Conservation (phyloP, 2,113 vertebrate genomes). For the Condylura cristata region DNA sequence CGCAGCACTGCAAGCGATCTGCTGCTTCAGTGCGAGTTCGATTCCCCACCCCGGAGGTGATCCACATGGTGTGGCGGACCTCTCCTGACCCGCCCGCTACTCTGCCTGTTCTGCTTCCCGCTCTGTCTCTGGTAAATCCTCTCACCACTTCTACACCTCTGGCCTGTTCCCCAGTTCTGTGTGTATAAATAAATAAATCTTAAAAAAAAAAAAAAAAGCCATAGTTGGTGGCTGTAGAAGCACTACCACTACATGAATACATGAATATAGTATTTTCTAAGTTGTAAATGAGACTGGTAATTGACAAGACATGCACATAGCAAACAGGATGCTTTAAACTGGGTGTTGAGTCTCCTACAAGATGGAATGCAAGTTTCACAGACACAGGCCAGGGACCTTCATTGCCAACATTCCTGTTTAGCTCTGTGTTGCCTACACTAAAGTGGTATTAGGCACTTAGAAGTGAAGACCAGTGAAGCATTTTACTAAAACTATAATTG, state of each 20-base stretch:
- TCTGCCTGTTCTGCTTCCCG: too few species aligned
- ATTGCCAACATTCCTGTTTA: background rate
- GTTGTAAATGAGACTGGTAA: background rate
- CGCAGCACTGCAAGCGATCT: too few species aligned
- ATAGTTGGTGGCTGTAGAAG: too few species aligned
- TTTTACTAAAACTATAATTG: constrained; percentile 38
- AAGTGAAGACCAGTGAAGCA: constrained; percentile 39
- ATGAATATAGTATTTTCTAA: background rate
- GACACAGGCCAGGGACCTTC: background rate
- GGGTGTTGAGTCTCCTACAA: background rate
- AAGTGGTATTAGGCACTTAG: constrained; percentile 23
- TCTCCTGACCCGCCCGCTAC: too few species aligned
- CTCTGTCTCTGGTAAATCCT: too few species aligned
- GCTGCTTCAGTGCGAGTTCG: too few species aligned
- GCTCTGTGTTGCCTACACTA: background rate
- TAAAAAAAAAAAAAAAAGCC: too few species aligned
- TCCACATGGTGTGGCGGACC: too few species aligned
- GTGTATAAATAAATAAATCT: too few species aligned
- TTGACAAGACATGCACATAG: background rate
- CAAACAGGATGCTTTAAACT: background rate
- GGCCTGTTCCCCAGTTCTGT: too few species aligned
- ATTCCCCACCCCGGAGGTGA: too few species aligned
- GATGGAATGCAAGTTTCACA: background rate
- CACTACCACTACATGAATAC: background rate
- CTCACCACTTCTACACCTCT: too few species aligned